These are phyloP conservation scores for Phortica okadai DNA, from an alignment of 2,888 invertebrate species.

Conservation along the genomic window DNA sequence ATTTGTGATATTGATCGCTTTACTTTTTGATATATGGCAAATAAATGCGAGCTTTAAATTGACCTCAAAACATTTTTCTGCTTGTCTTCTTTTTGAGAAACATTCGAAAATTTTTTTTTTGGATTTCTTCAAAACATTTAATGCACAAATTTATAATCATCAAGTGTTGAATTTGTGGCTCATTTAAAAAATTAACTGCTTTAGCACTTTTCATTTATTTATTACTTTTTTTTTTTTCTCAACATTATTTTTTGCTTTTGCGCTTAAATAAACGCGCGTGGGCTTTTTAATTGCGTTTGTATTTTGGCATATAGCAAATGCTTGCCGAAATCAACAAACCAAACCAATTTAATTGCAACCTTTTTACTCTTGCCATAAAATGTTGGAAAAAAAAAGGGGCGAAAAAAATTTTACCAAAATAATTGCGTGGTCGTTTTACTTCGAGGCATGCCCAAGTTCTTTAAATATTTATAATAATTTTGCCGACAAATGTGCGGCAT, in stretches of 20 bases:
- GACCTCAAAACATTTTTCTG: not conserved
- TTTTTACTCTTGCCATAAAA: slow-evolving; percentile 52
- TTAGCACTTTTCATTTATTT: slow-evolving; percentile 10
- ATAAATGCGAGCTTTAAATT: not conserved
- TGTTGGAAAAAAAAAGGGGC: slow-evolving; percentile 42
- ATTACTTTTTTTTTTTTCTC: not conserved
- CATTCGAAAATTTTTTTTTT: not conserved
- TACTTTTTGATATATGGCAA: slow-evolving; percentile 19
- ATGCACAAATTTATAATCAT: slow-evolving; percentile 67
- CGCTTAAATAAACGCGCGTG: slow-evolving; percentile 65
- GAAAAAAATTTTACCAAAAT: slow-evolving; percentile 50
- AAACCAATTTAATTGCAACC: slow-evolving; percentile 68
- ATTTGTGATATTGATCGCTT: slow-evolving; percentile 1
- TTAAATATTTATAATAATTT: slow-evolving; percentile 16
- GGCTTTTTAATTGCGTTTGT: slow-evolving; percentile 68
- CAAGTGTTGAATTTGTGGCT: slow-evolving; percentile 54
- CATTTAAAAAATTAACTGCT: slow-evolving; percentile 38
- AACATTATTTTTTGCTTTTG: not conserved
- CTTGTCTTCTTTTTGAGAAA: not conserved
- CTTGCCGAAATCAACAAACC: slow-evolving; percentile 53
- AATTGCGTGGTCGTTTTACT: not conserved
- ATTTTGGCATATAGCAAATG: slow-evolving; percentile 45
- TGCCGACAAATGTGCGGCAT: slow-evolving; percentile 46
- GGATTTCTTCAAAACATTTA: slow-evolving; percentile 16
- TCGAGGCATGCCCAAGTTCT: not conserved